Evolutionary conservation across 2,113 vertebrate species (phyloP).

Genomic region (Microcebus tavaratra): DNA sequence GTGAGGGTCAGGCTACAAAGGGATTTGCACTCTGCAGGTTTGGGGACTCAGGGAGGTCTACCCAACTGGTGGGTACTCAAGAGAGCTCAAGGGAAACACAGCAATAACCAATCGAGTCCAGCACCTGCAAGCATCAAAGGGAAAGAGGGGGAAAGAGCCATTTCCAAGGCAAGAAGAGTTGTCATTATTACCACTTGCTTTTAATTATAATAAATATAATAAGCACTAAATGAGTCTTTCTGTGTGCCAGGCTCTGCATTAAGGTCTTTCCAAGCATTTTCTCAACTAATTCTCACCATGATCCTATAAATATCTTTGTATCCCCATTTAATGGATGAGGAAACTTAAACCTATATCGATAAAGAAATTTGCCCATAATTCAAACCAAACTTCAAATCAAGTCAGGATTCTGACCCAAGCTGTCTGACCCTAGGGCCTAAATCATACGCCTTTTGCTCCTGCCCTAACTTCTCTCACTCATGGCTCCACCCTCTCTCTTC

Average conservation of each 20-base stretch:
- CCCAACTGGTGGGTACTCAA: not conserved
- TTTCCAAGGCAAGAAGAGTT: not conserved
- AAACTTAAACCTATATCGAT: not conserved
- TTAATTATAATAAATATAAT: not conserved
- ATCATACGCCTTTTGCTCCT: not conserved
- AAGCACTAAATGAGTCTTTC: not conserved
- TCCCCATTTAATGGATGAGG: not conserved
- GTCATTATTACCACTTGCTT: not conserved
- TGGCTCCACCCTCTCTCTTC: not conserved
- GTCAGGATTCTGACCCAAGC: not conserved
- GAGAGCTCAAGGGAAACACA: not conserved
- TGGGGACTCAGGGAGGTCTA: not conserved
- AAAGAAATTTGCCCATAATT: not conserved
- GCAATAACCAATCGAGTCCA: not conserved
- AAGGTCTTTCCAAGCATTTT: not conserved
- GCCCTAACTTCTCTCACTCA: not conserved
- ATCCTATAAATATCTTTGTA: not conserved
- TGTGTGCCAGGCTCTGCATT: not conserved
- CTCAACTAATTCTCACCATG: not conserved
- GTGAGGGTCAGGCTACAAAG: not conserved
- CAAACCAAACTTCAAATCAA: not conserved
- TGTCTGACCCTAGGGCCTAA: not conserved
- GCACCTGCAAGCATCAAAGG: not conserved
- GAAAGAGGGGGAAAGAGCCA: not conserved
- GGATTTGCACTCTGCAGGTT: not conserved